Evolutionary conservation across 1,140 invertebrate species (phyloP).

Genomic region (Archivesica marissinica): DNA sequence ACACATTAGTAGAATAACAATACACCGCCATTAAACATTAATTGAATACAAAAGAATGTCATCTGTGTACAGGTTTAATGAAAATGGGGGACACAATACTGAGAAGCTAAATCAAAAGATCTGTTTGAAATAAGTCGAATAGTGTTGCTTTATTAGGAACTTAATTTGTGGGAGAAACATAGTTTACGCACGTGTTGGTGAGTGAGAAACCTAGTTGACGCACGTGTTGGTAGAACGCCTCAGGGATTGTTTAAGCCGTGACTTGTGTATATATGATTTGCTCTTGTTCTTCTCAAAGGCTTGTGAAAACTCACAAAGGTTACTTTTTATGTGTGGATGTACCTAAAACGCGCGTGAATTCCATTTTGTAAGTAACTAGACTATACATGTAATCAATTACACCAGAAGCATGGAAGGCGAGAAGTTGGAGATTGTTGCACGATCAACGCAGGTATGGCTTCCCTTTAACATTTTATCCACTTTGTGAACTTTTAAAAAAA

Average conservation of each 20-base stretch:
- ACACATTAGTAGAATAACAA: not conserved
- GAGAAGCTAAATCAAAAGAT: not conserved
- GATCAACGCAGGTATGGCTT: not conserved
- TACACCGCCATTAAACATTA: not conserved
- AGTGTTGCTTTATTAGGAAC: not conserved
- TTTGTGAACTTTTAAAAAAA: too few relatives aligned
- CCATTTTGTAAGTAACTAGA: not conserved
- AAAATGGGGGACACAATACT: not conserved
- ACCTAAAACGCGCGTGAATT: not conserved
- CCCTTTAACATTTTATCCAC: too few relatives aligned
- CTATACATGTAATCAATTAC: not conserved
- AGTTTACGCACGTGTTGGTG: not conserved
- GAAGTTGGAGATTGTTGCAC: not conserved
- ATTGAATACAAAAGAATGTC: not conserved
- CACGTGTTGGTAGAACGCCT: not conserved
- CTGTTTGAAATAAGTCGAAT: not conserved
- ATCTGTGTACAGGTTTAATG: not conserved
- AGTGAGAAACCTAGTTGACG: not conserved
- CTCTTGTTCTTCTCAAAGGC: not conserved
- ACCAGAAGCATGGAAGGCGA: not conserved
- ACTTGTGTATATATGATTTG: not conserved
- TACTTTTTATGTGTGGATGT: not conserved
- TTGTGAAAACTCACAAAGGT: not conserved
- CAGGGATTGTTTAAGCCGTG: not conserved
- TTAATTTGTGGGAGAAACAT: not conserved